Percentiles rank a stretch among this genome's conserved stretches.
Evolutionary conservation across 2,888 invertebrate genomes (phyloP).

Genomic region (Phalera bucephala): DNA sequence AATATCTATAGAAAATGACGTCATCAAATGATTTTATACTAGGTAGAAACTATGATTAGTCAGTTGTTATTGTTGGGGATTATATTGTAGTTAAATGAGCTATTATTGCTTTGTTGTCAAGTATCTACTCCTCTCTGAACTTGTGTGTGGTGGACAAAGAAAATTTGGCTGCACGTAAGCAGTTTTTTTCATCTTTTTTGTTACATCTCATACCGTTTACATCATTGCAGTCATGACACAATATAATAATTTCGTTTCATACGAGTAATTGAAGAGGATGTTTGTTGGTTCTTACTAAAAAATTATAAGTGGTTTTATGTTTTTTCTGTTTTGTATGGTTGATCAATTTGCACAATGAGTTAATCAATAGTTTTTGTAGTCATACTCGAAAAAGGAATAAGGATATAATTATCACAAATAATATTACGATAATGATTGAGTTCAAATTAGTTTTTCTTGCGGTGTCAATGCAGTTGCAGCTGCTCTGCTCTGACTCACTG

Average conservation of each 20-base stretch:
- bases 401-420: too few relatives aligned
- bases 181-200: slow-evolving; percentile 18
- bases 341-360: too few relatives aligned
- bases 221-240: slow-evolving; percentile 7
- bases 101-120: slow-evolving; percentile 11
- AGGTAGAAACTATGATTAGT: slow-evolving; percentile 1
- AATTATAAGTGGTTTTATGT: too few relatives aligned
- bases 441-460: too few relatives aligned
- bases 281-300: too few relatives aligned
- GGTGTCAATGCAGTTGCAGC: neutral
- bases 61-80: neutral
- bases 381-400: too few relatives aligned
- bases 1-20: slow-evolving; percentile 8
- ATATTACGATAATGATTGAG: too few relatives aligned
- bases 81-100: neutral
- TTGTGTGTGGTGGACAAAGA: slow-evolving; percentile 4
- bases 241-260: neutral
- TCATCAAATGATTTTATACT: slow-evolving; percentile 6
- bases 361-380: slow-evolving; percentile 2
- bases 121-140: slow-evolving; percentile 1
- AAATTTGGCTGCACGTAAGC: neutral
- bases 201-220: slow-evolving; percentile 11
- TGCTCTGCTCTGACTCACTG: too few relatives aligned
- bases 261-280: neutral
- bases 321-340: too few relatives aligned